These are phyloP conservation scores for Geopemphigus sp. DNA, from an alignment of 1,140 invertebrate species.

Conservation along the genomic window DNA sequence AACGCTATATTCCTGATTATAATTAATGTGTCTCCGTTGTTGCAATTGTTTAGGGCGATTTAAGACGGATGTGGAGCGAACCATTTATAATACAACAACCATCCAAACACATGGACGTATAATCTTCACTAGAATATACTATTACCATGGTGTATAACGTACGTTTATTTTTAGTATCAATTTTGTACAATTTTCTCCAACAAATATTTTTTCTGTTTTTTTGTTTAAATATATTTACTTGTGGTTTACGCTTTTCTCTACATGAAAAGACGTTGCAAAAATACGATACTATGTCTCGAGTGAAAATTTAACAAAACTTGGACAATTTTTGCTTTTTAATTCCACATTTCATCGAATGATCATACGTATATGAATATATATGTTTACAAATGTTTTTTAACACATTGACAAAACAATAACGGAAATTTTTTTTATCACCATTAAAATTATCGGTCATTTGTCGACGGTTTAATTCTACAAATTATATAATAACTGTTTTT, in stretches of 20 bases:
- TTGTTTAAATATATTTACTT: slow-evolving; percentile 15
- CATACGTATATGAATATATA: too few species aligned
- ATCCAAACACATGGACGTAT: slow-evolving; percentile 72
- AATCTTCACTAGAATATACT: slow-evolving; percentile 12
- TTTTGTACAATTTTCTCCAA: slow-evolving; percentile 43
- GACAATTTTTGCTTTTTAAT: background rate
- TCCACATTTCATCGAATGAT: background rate
- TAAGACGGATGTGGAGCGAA: slow-evolving; percentile 96
- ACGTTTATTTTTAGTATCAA: slow-evolving; percentile 36
- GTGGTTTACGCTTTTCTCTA: background rate
- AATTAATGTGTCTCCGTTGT: background rate
- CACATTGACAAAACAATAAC: background rate
- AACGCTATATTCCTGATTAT: too few species aligned
- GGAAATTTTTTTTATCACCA: too few species aligned
- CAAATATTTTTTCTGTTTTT: slow-evolving; percentile 34
- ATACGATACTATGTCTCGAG: too few species aligned
- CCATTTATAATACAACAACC: slow-evolving; percentile 82
- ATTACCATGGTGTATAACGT: background rate
- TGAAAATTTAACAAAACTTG: too few species aligned
- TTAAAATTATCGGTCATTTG: too few species aligned
- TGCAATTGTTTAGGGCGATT: slow-evolving; percentile 73
- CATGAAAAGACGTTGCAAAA: too few species aligned
- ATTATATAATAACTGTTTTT: background rate
- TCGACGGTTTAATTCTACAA: too few species aligned
- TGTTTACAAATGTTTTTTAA: too few species aligned